Percentiles rank a stretch among this genome's conserved stretches.
These are phyloP conservation scores for Theonella swinhoei DNA, from an alignment of 37 sponge, comb jelly and placozoan species.

Conservation along the genomic window DNA sequence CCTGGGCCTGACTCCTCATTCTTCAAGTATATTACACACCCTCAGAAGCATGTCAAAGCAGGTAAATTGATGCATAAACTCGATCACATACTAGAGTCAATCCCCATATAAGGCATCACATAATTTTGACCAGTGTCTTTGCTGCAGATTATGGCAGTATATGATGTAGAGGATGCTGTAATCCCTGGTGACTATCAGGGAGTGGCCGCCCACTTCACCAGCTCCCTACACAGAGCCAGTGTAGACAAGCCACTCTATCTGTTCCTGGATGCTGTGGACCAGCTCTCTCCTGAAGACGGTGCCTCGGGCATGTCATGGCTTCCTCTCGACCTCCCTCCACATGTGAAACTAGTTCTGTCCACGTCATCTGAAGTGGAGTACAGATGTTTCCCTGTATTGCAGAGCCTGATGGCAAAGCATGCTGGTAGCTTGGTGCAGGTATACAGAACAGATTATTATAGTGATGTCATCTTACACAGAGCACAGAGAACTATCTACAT, in stretches of 20 bases:
- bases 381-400: constrained; percentile 56
- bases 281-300: constrained; percentile 71
- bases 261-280: constrained; percentile 82
- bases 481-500: too few relatives aligned
- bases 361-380: constrained; percentile 50
- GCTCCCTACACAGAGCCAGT: constrained; percentile 12
- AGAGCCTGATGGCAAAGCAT: constrained; percentile 38
- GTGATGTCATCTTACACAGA: too few relatives aligned
- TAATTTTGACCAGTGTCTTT: background rate
- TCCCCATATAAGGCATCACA: background rate
- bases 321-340: constrained; percentile 56
- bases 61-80: background rate
- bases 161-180: constrained; percentile 9
- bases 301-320: constrained; percentile 80
- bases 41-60: constrained; percentile 57
- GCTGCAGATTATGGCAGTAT: constrained; percentile 18
- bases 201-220: constrained; percentile 14
- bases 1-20: constrained; percentile 64
- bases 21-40: constrained; percentile 37
- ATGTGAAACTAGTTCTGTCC: constrained; percentile 81
- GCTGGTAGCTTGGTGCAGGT: constrained; percentile 36
- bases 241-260: constrained; percentile 50
- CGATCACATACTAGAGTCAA: background rate
- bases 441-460: too few relatives aligned
- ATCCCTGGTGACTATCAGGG: constrained; percentile 53